phyloP scores from a whole-genome alignment of 2,113 vertebrate genomes.

The Oreochromis niloticus region DNA sequence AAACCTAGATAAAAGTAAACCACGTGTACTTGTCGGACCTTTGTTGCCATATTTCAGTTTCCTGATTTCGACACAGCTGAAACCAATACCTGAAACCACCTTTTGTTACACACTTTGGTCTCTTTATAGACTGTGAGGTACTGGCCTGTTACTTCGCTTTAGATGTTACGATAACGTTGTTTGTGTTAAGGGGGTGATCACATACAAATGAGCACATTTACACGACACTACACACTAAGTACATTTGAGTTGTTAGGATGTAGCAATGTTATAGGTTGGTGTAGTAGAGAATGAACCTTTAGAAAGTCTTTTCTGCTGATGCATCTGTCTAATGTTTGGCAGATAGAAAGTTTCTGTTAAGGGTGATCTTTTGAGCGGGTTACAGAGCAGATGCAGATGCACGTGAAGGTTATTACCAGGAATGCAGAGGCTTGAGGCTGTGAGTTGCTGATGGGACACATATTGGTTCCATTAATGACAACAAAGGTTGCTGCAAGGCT shows the following conservation, averaged over 20 bases:
- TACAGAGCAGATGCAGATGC: not conserved
- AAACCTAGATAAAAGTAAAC: not conserved
- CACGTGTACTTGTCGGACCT: not conserved
- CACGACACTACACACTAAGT: not conserved
- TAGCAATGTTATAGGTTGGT: not conserved
- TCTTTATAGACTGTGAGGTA: not conserved
- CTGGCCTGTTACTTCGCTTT: not conserved
- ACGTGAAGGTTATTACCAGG: not conserved
- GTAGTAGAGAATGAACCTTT: not conserved
- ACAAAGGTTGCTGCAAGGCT: not conserved
- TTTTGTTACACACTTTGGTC: not conserved
- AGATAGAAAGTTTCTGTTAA: not conserved
- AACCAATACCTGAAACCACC: not conserved
- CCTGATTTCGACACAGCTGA: not conserved
- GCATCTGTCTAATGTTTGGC: not conserved
- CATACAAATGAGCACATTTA: not conserved
- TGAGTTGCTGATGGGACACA: not conserved
- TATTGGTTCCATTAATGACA: constrained; percentile 1
- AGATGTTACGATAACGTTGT: not conserved
- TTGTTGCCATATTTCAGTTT: not conserved
- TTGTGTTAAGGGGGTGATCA: not conserved
- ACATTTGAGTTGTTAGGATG: not conserved
- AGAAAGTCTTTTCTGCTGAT: not conserved
- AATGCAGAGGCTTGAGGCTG: not conserved
- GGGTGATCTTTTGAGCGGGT: not conserved